phyloP scores from a whole-genome alignment of 2,797 vertebrate genomes.

The Crocodylus rhombifer region DNA sequence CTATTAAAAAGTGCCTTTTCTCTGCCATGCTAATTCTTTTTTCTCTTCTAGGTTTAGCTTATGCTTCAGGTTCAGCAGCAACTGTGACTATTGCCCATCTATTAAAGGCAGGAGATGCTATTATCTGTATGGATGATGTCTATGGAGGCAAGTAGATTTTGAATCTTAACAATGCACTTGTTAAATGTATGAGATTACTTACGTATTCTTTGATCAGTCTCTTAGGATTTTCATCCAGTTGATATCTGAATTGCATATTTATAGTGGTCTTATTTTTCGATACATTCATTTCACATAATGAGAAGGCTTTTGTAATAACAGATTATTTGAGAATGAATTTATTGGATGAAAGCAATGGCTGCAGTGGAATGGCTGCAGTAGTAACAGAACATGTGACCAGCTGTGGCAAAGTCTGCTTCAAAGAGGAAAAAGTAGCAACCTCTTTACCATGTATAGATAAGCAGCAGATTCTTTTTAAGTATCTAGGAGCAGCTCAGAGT shows the following conservation, averaged over 20 bases:
- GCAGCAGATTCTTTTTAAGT: not conserved
- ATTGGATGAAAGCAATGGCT: not conserved
- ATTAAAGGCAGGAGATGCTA: slow-evolving; percentile 88
- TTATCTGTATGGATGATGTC: slow-evolving; percentile 93
- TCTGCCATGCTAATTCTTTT: not conserved
- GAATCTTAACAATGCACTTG: not conserved
- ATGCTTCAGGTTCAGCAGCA: slow-evolving; percentile 92
- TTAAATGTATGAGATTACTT: not conserved
- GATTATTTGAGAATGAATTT: not conserved
- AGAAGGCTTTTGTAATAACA: not conserved
- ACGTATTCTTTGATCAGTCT: no score
- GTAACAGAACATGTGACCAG: not conserved
- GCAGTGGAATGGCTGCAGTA: accelerated
- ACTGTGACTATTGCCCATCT: slow-evolving; percentile 90
- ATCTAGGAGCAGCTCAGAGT: not conserved
- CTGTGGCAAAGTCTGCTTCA: not conserved
- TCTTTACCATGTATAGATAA: not conserved
- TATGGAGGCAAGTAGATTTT: slow-evolving; percentile 88
- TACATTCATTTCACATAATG: not conserved
- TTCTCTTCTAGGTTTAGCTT: slow-evolving; percentile 85
- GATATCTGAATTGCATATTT: accelerated
- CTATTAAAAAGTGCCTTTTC: not conserved
- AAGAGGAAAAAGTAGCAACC: not conserved
- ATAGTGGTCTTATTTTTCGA: not conserved
- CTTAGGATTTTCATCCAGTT: not conserved